Evolutionary conservation across 2,888 invertebrate species (phyloP).

Genomic region (Gasteruption jaculator): DNA sequence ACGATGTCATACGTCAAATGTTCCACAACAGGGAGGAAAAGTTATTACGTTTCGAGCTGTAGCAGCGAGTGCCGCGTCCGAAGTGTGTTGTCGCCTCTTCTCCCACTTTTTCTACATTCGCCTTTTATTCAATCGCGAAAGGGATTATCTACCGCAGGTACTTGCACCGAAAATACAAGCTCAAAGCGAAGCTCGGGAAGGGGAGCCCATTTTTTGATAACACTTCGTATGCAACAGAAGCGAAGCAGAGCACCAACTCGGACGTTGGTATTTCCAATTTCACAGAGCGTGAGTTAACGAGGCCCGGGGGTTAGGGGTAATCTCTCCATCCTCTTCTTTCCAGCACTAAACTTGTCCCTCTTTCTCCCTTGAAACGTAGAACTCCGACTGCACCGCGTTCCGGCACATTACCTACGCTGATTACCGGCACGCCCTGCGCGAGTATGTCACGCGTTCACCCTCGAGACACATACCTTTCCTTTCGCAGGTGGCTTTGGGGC

Average conservation of each 20-base stretch:
- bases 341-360: background rate
- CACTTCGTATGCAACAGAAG: slow-evolving; percentile 15
- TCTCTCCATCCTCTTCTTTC: slow-evolving; percentile 19
- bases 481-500: slow-evolving; percentile 17
- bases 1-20: too few relatives aligned
- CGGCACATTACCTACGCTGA: slow-evolving; percentile 51
- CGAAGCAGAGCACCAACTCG: slow-evolving; percentile 19
- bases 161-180: too few relatives aligned
- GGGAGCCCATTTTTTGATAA: slow-evolving; percentile 16
- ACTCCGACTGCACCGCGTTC: slow-evolving; percentile 35
- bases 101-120: too few relatives aligned
- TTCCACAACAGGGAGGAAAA: too few relatives aligned
- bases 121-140: too few relatives aligned
- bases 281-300: slow-evolving; percentile 52
- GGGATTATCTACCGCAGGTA: too few relatives aligned
- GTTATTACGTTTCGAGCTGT: too few relatives aligned
- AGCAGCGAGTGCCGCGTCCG: too few relatives aligned
- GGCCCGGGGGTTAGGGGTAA: slow-evolving; percentile 42
- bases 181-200: slow-evolving; percentile 9
- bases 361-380: slow-evolving; percentile 35
- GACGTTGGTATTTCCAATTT: slow-evolving; percentile 49
- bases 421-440: slow-evolving; percentile 43
- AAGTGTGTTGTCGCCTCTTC: too few relatives aligned
- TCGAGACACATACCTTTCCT: slow-evolving; percentile 39
- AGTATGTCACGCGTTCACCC: slow-evolving; percentile 47